These are phyloP conservation scores for Hippopotamus amphibius DNA, from an alignment of 2,113 vertebrate genomes.

Conservation along the genomic window DNA sequence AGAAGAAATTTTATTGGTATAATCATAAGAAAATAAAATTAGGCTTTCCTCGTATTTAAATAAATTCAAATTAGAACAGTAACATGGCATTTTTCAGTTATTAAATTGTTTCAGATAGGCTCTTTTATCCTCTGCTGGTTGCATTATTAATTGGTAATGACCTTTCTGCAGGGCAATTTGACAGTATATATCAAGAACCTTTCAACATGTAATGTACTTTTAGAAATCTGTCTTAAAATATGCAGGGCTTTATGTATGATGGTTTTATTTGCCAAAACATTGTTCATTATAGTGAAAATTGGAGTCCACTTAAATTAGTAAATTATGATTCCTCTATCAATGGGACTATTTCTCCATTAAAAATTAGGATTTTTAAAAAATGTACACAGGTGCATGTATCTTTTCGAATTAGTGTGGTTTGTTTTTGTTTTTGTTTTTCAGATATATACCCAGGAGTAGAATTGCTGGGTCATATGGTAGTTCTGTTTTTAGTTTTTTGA, in stretches of 20 bases:
- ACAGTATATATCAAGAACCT: background rate
- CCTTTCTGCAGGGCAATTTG: background rate
- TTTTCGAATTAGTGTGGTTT: background rate
- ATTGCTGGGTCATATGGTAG: background rate
- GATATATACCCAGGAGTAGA: background rate
- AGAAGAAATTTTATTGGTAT: conserved; percentile 9
- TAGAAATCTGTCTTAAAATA: background rate
- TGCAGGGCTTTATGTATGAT: background rate
- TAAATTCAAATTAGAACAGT: conserved; percentile 12
- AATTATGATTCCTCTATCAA: background rate
- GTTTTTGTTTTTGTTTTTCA: background rate
- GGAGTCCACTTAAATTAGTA: conserved; percentile 36
- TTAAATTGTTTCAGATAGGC: background rate
- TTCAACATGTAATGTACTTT: conserved; percentile 40
- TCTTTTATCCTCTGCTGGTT: background rate
- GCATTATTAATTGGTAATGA: background rate
- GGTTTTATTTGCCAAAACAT: conserved; percentile 33
- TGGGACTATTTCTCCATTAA: conserved; percentile 32
- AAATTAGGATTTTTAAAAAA: background rate
- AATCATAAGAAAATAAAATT: background rate
- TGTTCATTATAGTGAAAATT: conserved; percentile 46
- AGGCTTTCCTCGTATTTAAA: background rate
- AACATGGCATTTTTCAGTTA: background rate
- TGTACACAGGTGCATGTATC: background rate
- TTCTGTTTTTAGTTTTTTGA: background rate